Conservation (phyloP, 2,888 invertebrate species). For the Dasysyrphus albostriatus region DNA sequence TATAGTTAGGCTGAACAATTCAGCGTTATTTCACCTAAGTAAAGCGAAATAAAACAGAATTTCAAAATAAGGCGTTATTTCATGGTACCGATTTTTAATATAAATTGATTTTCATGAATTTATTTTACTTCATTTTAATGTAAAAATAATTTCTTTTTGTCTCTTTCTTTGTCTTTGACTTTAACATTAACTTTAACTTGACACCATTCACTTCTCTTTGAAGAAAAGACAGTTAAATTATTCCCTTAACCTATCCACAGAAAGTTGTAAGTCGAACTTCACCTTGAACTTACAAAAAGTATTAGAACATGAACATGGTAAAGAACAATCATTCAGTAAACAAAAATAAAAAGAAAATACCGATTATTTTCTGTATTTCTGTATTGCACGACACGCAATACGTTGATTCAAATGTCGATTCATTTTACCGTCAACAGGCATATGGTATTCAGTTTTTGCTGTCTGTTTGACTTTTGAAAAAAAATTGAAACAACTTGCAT, state of each 20-base stretch:
- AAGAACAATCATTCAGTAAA: background rate
- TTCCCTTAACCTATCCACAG: background rate
- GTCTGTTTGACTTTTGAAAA: background rate
- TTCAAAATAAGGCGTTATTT: no score
- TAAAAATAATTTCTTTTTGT: no score
- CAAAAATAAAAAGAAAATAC: background rate
- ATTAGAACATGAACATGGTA: background rate
- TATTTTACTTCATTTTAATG: no score
- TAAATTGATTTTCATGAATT: no score
- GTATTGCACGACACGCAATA: conserved; percentile 26
- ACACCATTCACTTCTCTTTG: background rate
- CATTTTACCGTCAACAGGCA: conserved; percentile 26
- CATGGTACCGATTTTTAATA: no score
- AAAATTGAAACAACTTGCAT: background rate
- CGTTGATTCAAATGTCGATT: conserved; percentile 36
- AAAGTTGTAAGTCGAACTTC: conserved; percentile 3
- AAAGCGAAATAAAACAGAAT: no score
- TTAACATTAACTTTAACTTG: background rate
- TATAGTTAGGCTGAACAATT: no score
- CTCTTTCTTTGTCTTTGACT: no score
- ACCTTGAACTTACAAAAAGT: conserved; percentile 28
- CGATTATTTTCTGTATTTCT: background rate
- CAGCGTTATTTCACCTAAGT: no score
- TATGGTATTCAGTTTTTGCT: conserved; percentile 23
- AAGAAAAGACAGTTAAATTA: background rate